Evolutionary conservation across 2,113 vertebrate genomes (phyloP).

Genomic region (pig (Sus scrofa)): DNA sequence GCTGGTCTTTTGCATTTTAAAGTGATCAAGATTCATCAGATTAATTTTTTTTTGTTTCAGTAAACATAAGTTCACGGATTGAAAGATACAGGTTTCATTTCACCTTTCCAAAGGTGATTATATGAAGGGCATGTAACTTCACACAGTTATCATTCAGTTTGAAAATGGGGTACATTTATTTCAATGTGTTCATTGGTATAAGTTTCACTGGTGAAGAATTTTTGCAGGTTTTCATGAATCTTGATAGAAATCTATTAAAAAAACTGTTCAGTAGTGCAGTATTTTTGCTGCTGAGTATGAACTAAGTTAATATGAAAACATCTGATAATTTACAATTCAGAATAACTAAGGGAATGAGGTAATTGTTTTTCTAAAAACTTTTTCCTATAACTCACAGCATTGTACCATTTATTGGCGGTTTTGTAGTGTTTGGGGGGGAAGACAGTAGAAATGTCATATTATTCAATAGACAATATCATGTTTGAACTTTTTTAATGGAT

Average conservation of each 20-base stretch:
- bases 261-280: conserved; percentile 62
- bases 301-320: conserved; percentile 81
- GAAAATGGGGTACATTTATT: conserved; percentile 51
- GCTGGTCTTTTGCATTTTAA: conserved; percentile 81
- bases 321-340: conserved; percentile 74
- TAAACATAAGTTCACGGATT: conserved; percentile 71
- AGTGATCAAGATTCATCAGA: conserved; percentile 76
- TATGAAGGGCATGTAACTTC: conserved; percentile 68
- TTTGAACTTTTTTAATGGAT: conserved; percentile 77
- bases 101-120: conserved; percentile 57
- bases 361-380: conserved; percentile 54
- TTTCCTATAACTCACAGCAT: conserved; percentile 57
- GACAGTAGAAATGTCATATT: conserved; percentile 71
- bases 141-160: conserved; percentile 63
- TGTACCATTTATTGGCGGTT: conserved; percentile 63
- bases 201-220: conserved; percentile 56
- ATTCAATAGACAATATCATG: conserved; percentile 77
- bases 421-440: conserved; percentile 70
- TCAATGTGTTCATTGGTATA: conserved; percentile 54
- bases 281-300: conserved; percentile 83
- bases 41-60: conserved; percentile 64
- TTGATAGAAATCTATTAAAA: conserved; percentile 41
- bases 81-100: conserved; percentile 64
- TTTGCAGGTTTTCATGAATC: conserved; percentile 70
- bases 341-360: conserved; percentile 72